phyloP scores from a whole-genome alignment of 2,888 invertebrate genomes.

The Lepeophtheirus nordmannii region DNA sequence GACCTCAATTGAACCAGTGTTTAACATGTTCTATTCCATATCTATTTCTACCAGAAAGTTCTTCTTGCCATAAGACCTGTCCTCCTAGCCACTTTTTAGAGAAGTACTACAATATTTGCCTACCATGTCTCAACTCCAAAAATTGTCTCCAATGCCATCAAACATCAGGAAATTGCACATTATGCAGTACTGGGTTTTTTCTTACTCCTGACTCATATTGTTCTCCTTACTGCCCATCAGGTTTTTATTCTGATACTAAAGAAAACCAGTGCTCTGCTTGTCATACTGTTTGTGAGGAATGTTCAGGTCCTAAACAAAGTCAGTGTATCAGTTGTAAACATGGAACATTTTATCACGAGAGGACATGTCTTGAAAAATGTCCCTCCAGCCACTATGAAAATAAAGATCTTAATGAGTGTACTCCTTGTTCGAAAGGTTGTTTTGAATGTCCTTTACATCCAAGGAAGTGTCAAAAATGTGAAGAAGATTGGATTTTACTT shows the following conservation, averaged over 20 bases:
- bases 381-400: constrained; percentile 13
- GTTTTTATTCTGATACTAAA: constrained; percentile 54
- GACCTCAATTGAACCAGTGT: constrained; percentile 59
- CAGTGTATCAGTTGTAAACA: constrained; percentile 16
- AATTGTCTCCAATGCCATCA: neutral
- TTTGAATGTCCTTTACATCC: constrained; percentile 44
- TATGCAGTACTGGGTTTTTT: neutral
- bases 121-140: neutral
- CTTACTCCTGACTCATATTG: constrained; percentile 49
- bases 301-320: neutral
- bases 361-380: constrained; percentile 9
- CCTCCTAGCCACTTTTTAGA: neutral
- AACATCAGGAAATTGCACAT: neutral
- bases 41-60: neutral
- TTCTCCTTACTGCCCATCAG: constrained; percentile 50
- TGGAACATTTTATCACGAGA: constrained; percentile 12
- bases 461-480: too few species aligned
- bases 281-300: constrained; percentile 11
- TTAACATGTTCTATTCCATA: constrained; percentile 45
- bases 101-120: neutral
- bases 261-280: constrained; percentile 29
- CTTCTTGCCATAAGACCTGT: neutral
- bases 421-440: constrained; percentile 61
- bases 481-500: constrained; percentile 32
- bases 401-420: constrained; percentile 48